These are phyloP conservation scores for Entomyzon cyanotis DNA, from an alignment of 2,113 vertebrate species.

Conservation along the genomic window DNA sequence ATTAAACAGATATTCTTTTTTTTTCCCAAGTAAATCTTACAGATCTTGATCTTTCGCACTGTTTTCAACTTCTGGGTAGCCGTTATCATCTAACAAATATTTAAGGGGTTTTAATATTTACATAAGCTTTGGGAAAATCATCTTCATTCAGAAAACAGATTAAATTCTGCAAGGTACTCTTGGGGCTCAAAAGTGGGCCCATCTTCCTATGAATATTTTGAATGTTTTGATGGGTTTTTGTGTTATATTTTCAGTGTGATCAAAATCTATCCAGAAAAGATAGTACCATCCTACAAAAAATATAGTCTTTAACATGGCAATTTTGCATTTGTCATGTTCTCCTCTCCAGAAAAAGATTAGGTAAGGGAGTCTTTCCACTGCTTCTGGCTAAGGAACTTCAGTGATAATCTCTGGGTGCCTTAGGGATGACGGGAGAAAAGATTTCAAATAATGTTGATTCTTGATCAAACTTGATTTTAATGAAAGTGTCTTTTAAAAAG, in stretches of 20 bases:
- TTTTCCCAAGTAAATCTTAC: neutral
- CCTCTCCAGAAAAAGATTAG: neutral
- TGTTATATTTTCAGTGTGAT: neutral
- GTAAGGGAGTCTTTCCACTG: neutral
- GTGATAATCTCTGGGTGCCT: neutral
- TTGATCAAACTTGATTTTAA: conserved; percentile 44
- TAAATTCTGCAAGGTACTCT: neutral
- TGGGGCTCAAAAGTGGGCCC: neutral
- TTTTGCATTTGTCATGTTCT: neutral
- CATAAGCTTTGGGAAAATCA: neutral
- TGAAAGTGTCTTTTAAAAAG: conserved; percentile 17
- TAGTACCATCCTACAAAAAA: neutral
- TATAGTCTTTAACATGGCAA: neutral
- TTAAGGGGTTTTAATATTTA: neutral
- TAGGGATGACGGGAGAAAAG: neutral
- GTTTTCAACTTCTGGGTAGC: neutral
- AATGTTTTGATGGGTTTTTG: neutral
- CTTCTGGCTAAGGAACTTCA: neutral
- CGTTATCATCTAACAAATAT: neutral
- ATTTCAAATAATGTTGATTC: conserved; percentile 20
- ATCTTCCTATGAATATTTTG: neutral
- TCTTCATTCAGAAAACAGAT: neutral
- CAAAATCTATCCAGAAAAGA: neutral
- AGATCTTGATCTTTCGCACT: neutral
- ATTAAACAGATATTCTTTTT: neutral